These are phyloP conservation scores for Megaleporinus macrocephalus DNA, from an alignment of 2,113 vertebrate species.

Conservation along the genomic window DNA sequence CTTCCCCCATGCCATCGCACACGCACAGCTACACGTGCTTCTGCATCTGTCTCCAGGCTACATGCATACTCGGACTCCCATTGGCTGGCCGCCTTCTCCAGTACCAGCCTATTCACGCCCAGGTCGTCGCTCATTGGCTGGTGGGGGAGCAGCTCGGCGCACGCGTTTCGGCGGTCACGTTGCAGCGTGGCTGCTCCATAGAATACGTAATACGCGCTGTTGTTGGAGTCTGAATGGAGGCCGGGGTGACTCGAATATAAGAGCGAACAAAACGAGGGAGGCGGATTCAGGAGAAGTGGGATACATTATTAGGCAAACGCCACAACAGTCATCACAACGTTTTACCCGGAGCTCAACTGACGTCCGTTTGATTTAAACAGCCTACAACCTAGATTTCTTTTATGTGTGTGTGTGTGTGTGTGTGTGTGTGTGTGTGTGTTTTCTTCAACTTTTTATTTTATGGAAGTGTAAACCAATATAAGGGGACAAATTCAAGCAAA, in stretches of 20 bases:
- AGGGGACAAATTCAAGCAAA: too few relatives aligned
- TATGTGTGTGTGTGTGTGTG: too few relatives aligned
- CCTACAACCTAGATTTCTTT: too few relatives aligned
- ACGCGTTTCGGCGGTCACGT: slow-evolving; percentile 52
- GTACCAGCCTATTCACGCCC: slow-evolving; percentile 38
- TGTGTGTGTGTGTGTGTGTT: too few relatives aligned
- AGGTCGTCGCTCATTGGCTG: slow-evolving; percentile 39
- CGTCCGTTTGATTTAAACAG: too few relatives aligned
- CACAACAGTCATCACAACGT: not conserved
- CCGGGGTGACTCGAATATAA: not conserved
- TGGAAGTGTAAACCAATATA: too few relatives aligned
- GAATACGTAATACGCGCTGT: slow-evolving; percentile 8
- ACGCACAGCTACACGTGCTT: slow-evolving; percentile 57
- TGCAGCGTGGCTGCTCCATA: slow-evolving; percentile 51
- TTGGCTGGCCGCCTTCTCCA: slow-evolving; percentile 32
- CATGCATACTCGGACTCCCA: not conserved
- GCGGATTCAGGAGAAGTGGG: not conserved
- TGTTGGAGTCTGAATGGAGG: not conserved
- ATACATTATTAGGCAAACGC: not conserved
- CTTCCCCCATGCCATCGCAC: slow-evolving; percentile 38
- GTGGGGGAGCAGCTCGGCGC: not conserved
- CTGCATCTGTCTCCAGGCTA: not conserved
- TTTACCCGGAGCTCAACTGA: too few relatives aligned
- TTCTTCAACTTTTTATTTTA: too few relatives aligned
- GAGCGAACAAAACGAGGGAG: not conserved